phyloP scores from a whole-genome alignment of 2,797 vertebrate genomes.

The Galaxias olidus region DNA sequence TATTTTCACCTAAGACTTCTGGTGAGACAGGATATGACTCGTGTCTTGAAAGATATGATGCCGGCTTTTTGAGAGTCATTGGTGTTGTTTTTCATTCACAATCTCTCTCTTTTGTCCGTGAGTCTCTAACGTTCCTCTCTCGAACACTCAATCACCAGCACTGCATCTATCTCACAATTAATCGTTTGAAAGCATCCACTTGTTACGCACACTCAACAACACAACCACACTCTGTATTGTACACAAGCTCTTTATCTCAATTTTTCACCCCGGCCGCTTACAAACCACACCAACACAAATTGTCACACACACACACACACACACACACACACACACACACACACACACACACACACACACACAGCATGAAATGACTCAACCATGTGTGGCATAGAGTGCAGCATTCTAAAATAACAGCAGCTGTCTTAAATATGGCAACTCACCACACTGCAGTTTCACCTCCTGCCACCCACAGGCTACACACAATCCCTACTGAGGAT shows the following conservation, averaged over 20 bases:
- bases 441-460: background rate
- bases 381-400: background rate
- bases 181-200: constrained; percentile 21
- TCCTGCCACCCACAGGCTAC: background rate
- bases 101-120: no score
- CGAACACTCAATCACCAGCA: no score
- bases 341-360: constrained; percentile 2
- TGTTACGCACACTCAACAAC: constrained; percentile 5
- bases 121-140: no score
- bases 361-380: background rate
- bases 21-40: no score
- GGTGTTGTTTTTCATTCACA: no score
- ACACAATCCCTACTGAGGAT: no score
- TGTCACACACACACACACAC: constrained; percentile 8
- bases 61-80: no score
- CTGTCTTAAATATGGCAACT: background rate
- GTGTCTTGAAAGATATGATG: no score
- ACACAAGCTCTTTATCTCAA: background rate
- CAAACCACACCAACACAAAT: background rate
- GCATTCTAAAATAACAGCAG: background rate
- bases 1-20: no score
- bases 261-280: background rate
- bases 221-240: constrained; percentile 13
- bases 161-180: no score
- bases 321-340: background rate